These are phyloP conservation scores for Philopedon plagiatum DNA, from an alignment of 2,888 invertebrate species.

Conservation along the genomic window DNA sequence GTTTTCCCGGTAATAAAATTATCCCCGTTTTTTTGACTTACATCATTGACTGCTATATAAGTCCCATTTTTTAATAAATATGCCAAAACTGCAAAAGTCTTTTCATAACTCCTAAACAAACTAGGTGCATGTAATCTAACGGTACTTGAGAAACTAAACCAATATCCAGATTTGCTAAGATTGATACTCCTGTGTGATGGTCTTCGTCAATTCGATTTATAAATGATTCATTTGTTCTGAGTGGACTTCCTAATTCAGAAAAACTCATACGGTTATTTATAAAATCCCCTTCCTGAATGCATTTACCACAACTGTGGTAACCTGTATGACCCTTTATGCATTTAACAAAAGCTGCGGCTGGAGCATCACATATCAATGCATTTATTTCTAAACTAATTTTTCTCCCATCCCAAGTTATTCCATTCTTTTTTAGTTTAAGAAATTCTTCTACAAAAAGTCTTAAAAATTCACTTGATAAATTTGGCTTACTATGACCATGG, in stretches of 20 bases:
- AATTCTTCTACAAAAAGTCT: slow-evolving; percentile 12
- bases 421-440: too few species aligned
- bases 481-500: neutral
- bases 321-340: slow-evolving; percentile 52
- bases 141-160: slow-evolving; percentile 15
- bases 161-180: slow-evolving; percentile 15
- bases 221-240: slow-evolving; percentile 27
- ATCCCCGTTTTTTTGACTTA: neutral
- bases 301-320: too few species aligned
- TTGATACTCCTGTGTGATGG: slow-evolving; percentile 8
- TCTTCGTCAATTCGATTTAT: neutral
- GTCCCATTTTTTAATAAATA: neutral
- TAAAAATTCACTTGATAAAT: too few species aligned
- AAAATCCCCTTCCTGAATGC: slow-evolving; percentile 49
- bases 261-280: slow-evolving; percentile 16
- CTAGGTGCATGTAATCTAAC: slow-evolving; percentile 16
- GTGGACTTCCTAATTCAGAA: neutral
- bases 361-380: slow-evolving; percentile 55
- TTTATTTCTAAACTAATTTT: neutral
- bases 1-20: neutral
- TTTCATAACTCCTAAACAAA: slow-evolving; percentile 19
- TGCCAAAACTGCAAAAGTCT: slow-evolving; percentile 16
- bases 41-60: neutral
- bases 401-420: too few species aligned
- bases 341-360: slow-evolving; percentile 54